Evolutionary conservation across 2,888 invertebrate genomes (phyloP), one percentile per base, ranked within the genome.

Genomic region (Drosophila aldrichi): DNA sequence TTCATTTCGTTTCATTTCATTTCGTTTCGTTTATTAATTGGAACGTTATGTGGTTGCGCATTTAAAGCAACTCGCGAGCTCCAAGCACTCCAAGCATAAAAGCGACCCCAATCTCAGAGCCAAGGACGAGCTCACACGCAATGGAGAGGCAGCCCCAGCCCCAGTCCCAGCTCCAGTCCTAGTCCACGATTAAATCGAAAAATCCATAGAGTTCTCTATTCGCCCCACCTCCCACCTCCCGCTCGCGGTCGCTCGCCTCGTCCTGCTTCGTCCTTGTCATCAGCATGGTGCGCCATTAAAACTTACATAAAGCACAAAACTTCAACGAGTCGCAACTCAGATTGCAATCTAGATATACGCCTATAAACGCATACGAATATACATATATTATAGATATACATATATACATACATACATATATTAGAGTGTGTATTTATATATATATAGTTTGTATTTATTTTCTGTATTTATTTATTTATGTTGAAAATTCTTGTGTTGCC

Each of bases 11-110:
- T 38, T 38, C 36, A 16, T 38, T 38, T 38, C 70, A 29, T 74
- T 81, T 79, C 67, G 70, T 77, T 68, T 70, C 74, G 70, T 80
- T 86, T 82, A 81, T 82, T 87, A 82, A 87, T 82, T 82, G 79
- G 74, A 75, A 73, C 83, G 72, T 86, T 82, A 72, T 85, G 86
- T 77, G 86, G 76, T 55, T 71, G 64, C 54, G 64, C 62, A 67
- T 76, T 79, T 80, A 52, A 56, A 38, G 62, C 65, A 25, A 20
- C 54, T 29, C 66, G 12, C 49, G 8, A 38, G 20, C 29, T 44
- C 22, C 44, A 14, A n/a, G n/a, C 22, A 20, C 20, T 20, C 25
- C 18, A 18, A 29, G 58, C 46, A 58, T 58, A 58, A 58, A 48
- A 38, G 43, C 56, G 41, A 56, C 56, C 56, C 56, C 58, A 38